Evolutionary conservation across 2,113 vertebrate species (phyloP), one percentile per base, ranked within the genome.

Genomic region (Amphiprion ocellaris): DNA sequence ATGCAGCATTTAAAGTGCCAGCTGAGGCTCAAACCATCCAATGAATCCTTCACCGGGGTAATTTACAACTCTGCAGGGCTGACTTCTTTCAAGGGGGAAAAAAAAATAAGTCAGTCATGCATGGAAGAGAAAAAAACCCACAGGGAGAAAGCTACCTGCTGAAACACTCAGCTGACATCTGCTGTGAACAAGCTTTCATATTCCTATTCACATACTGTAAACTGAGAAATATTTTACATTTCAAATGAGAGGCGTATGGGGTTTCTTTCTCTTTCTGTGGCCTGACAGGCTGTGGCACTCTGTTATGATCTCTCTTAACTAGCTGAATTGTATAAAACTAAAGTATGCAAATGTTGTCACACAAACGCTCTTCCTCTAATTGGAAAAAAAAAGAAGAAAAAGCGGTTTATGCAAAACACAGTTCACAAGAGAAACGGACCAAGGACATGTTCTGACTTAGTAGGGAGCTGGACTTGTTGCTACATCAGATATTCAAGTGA

Each of bases 31-130:
- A 84, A 87, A 91, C 61, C 66, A 82, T 54, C 44, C 63, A 46
- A 72, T 62, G 70, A 90, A 90, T 73, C 73, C 77, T 84, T 91
- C 89, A 81, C 78, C 61, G 28, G 62, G 52, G 64, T 78, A 78
- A 86, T 88, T 89, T 90, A 91, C 66, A 88, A 81, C 80, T 83
- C 79, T 75, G 78, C 78, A 55, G 86, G 74, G 50, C 26, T 80
- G 77, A 71, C 72, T 87, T 84, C 68, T 84, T 78, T 78, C 74
- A 69, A 71, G 53, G 63, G 69, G 77, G n/a, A 85, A 88, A 33
- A 33, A 65, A 30, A 68, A 30, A 73, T 10, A 37, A 26, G 74
- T 75, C 81, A 82, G 70, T 62, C 85, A 83, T 49, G 84, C 82
- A 64, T 65, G 64, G 60, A 62, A 11, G 74, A 74, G 62, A 75